These are phyloP conservation scores for Dryas iulia DNA, from an alignment of 1,140 invertebrate genomes.

Conservation along the genomic window DNA sequence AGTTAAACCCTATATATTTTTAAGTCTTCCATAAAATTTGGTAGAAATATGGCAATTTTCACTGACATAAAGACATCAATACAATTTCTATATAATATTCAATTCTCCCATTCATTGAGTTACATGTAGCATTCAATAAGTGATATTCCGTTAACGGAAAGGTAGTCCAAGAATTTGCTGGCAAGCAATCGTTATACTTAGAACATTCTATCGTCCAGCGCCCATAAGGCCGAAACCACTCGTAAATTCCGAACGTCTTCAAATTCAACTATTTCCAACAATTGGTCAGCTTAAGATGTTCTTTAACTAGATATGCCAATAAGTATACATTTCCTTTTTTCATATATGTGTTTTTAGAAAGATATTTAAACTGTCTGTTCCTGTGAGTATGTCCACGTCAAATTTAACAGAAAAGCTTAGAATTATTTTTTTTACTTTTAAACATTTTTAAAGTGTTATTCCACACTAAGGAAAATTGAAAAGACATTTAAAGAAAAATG, in stretches of 20 bases:
- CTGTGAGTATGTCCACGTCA: no score
- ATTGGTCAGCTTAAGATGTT: conserved; percentile 59
- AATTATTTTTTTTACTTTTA: no score
- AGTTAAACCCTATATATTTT: no score
- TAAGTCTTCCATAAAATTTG: no score
- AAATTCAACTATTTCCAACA: conserved; percentile 78
- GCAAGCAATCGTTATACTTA: conserved; percentile 57
- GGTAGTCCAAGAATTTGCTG: conserved; percentile 53
- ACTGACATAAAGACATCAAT: no score
- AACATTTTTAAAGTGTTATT: no score
- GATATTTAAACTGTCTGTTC: no score
- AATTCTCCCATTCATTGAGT: not conserved
- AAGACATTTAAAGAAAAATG: no score
- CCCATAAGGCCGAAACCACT: conserved; percentile 70
- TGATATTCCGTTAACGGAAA: conserved; percentile 2
- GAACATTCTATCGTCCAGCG: conserved; percentile 62
- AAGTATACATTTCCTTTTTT: not conserved
- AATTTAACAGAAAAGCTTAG: no score
- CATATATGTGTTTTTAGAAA: no score
- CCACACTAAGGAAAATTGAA: no score
- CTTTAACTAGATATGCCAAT: conserved; percentile 38
- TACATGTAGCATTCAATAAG: conserved; percentile 16
- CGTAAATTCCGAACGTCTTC: conserved; percentile 77
- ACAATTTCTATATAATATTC: conserved; percentile 4
- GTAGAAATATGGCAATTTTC: no score